These are phyloP conservation scores for Tromatobia lineatoria DNA, from an alignment of 2,888 invertebrate genomes.

Conservation along the genomic window DNA sequence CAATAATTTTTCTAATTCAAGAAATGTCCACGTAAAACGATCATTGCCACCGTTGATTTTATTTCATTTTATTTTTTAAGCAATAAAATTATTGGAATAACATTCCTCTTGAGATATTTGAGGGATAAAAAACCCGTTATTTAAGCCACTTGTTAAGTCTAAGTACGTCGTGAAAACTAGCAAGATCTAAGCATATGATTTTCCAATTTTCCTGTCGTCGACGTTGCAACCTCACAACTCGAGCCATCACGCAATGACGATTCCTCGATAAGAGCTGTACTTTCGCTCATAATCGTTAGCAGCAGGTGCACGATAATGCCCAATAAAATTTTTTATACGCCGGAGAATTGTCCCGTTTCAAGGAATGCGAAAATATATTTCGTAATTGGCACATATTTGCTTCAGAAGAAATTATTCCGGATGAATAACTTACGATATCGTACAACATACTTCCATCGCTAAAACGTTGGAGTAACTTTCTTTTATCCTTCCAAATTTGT, in stretches of 20 bases:
- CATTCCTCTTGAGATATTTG: not conserved
- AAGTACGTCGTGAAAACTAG: constrained; percentile 1
- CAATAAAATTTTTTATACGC: not conserved
- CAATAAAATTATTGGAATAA: not conserved
- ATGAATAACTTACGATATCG: too few relatives aligned
- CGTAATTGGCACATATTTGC: constrained; percentile 41
- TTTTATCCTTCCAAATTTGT: too few relatives aligned
- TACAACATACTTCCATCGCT: too few relatives aligned
- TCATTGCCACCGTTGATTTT: too few relatives aligned
- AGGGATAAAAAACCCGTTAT: not conserved
- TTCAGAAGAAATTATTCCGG: too few relatives aligned
- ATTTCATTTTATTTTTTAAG: too few relatives aligned
- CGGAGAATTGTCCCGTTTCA: constrained; percentile 31
- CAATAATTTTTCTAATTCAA: too few relatives aligned
- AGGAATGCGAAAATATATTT: constrained; percentile 40
- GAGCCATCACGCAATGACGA: constrained; percentile 56
- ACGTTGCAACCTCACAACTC: constrained; percentile 20
- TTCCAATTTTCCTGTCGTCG: constrained; percentile 55
- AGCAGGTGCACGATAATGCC: not conserved
- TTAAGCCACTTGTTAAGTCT: not conserved
- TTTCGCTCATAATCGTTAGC: constrained; percentile 47
- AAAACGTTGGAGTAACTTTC: too few relatives aligned
- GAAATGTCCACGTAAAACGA: too few relatives aligned
- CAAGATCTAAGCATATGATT: constrained; percentile 26
- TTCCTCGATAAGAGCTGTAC: constrained; percentile 55